phyloP scores from a whole-genome alignment of 1,140 invertebrate species.

The Drosophila bipectinata region DNA sequence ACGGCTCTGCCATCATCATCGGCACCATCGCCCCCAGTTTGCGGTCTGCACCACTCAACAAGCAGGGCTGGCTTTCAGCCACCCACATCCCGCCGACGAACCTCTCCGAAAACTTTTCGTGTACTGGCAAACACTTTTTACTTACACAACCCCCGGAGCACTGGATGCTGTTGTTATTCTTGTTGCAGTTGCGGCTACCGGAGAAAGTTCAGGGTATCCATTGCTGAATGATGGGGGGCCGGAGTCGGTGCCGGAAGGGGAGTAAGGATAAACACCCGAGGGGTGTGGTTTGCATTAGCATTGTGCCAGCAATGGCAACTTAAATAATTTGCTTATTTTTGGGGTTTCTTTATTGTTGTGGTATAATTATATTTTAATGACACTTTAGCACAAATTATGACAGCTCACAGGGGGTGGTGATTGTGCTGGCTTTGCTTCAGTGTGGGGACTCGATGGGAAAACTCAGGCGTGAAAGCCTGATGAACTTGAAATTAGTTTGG shows the following conservation, averaged over 20 bases:
- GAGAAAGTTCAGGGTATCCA: slow-evolving; percentile 59
- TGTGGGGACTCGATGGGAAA: not conserved
- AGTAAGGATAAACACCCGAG: slow-evolving; percentile 35
- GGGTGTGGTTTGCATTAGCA: slow-evolving; percentile 41
- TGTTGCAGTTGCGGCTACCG: slow-evolving; percentile 45
- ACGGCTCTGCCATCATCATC: slow-evolving; percentile 36
- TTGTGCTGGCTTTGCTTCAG: not conserved
- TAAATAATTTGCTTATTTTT: slow-evolving; percentile 65
- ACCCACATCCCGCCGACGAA: slow-evolving; percentile 18
- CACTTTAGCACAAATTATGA: slow-evolving; percentile 57
- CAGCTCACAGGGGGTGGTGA: slow-evolving; percentile 11
- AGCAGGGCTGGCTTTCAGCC: slow-evolving; percentile 28
- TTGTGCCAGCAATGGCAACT: slow-evolving; percentile 41
- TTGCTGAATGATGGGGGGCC: slow-evolving; percentile 15
- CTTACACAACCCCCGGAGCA: slow-evolving; percentile 16
- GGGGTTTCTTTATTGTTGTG: slow-evolving; percentile 52
- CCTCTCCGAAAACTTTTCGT: slow-evolving; percentile 59
- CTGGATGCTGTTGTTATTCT: slow-evolving; percentile 38
- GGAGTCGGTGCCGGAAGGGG: not conserved
- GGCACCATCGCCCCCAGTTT: slow-evolving; percentile 41
- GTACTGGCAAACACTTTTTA: slow-evolving; percentile 67
- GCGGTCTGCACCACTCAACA: slow-evolving; percentile 60
- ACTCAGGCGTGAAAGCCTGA: slow-evolving; percentile 31
- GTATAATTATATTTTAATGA: slow-evolving; percentile 63
- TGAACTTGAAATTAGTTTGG: slow-evolving; percentile 52